Evolutionary conservation across 1,140 invertebrate genomes (phyloP).

Genomic region (Drosophila pallidifrons): DNA sequence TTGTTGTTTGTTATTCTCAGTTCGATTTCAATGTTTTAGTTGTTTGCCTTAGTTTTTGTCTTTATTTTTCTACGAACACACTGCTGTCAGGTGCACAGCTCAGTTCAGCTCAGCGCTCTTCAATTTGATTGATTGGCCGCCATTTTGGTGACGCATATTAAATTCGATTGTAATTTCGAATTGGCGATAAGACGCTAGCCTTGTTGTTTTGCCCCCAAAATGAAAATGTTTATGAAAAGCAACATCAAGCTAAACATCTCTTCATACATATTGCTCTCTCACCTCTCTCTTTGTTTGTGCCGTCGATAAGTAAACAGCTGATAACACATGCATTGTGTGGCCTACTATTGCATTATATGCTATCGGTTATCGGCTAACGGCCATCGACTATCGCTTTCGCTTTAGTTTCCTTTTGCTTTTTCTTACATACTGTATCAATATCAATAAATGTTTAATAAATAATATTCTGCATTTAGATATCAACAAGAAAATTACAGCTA

Average conservation of each 20-base stretch:
- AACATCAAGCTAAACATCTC: slow-evolving; percentile 22
- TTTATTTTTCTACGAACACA: slow-evolving; percentile 43
- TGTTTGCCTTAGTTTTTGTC: slow-evolving; percentile 38
- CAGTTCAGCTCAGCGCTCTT: slow-evolving; percentile 13
- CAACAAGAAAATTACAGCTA: slow-evolving; percentile 62
- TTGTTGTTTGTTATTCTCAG: slow-evolving; percentile 23
- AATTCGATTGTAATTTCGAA: slow-evolving; percentile 59
- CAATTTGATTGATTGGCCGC: slow-evolving; percentile 71
- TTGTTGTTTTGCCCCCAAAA: slow-evolving; percentile 38
- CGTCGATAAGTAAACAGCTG: slow-evolving; percentile 9
- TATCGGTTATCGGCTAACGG: slow-evolving; percentile 14
- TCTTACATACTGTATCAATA: slow-evolving; percentile 2
- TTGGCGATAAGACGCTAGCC: slow-evolving; percentile 43
- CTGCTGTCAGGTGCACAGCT: slow-evolving; percentile 62
- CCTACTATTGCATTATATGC: slow-evolving; percentile 5
- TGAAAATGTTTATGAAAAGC: not conserved
- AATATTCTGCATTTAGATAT: slow-evolving; percentile 19
- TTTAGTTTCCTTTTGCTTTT: slow-evolving; percentile 23
- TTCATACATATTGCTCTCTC: slow-evolving; percentile 37
- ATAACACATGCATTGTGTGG: slow-evolving; percentile 18
- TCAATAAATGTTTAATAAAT: slow-evolving; percentile 18
- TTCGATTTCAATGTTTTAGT: slow-evolving; percentile 51
- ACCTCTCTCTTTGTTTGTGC: not conserved
- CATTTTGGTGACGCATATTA: slow-evolving; percentile 71
- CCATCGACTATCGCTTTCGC: slow-evolving; percentile 22